Conservation (phyloP, 64 coral and sea anemone genomes). For the Stylophora pistillata region DNA sequence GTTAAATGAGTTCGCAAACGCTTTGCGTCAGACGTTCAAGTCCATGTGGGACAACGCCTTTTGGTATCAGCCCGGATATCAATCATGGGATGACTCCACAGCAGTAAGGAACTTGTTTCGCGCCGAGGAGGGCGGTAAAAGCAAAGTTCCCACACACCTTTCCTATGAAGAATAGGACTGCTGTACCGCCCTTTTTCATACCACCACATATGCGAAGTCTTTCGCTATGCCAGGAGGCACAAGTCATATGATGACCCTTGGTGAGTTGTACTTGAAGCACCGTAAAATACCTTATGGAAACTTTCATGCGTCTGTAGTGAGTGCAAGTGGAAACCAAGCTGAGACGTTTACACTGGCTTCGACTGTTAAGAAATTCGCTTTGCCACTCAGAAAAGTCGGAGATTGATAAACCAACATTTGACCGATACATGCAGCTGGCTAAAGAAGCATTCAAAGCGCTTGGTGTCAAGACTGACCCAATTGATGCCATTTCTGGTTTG, state of each 20-base stretch:
- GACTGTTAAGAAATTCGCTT: constrained; percentile 4
- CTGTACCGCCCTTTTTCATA: not conserved
- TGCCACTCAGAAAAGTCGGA: not conserved
- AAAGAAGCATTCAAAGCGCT: not conserved
- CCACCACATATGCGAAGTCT: constrained; percentile 5
- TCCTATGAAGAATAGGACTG: too few relatives aligned
- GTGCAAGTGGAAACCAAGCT: not conserved
- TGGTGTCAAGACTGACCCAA: not conserved
- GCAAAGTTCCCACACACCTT: too few relatives aligned
- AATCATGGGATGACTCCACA: too few relatives aligned
- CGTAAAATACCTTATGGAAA: too few relatives aligned
- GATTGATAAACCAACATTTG: not conserved
- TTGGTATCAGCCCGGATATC: too few relatives aligned
- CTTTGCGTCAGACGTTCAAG: not conserved
- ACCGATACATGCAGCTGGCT: not conserved
- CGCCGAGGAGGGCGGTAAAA: too few relatives aligned
- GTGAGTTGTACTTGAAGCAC: not conserved
- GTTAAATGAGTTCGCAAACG: constrained; percentile 1
- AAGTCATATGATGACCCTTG: not conserved
- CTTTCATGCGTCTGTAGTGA: constrained; percentile 4
- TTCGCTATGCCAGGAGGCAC: not conserved
- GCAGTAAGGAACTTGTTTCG: too few relatives aligned
- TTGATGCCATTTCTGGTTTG: not conserved
- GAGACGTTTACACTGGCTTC: constrained; percentile 6
- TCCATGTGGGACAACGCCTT: constrained; percentile 43